A percentile compares a stretch with the other conserved stretches of the same genome.
Evolutionary conservation across 2,113 vertebrate species (phyloP).

Genomic region (Puma concolor): DNA sequence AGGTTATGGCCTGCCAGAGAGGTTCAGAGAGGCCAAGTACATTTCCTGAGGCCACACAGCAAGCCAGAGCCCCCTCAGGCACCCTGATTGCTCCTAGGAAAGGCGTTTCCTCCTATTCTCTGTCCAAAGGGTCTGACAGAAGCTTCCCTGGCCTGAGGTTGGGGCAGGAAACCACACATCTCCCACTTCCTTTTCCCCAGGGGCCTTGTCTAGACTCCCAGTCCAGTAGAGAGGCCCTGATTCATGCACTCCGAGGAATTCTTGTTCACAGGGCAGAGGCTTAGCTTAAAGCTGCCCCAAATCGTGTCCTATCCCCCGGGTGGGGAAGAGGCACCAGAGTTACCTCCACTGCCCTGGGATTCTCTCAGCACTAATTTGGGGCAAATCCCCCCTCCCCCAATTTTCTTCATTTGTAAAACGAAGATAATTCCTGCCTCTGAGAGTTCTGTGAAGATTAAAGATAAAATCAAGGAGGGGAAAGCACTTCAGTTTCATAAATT

Average conservation of each 20-base stretch:
- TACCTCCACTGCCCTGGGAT: not conserved
- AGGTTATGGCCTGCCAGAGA: not conserved
- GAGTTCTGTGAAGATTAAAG: not conserved
- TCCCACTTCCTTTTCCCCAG: slow-evolving; percentile 66
- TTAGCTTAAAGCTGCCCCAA: not conserved
- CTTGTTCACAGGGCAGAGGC: accelerated
- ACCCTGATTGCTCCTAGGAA: not conserved
- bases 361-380: not conserved
- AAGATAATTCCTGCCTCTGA: not conserved
- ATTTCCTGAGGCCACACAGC: slow-evolving; percentile 58
- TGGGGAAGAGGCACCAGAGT: not conserved
- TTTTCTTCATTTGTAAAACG: not conserved
- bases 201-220: not conserved
- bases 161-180: slow-evolving; percentile 69
- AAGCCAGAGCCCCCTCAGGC: not conserved
- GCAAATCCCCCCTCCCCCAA: not conserved
- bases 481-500: not conserved
- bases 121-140: not conserved
- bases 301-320: no score
- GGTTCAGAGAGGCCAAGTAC: slow-evolving; percentile 18
- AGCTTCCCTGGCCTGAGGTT: slow-evolving; percentile 47
- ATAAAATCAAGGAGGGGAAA: not conserved
- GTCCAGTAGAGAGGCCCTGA: not conserved
- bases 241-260: not conserved
- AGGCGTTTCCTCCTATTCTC: slow-evolving; percentile 15